Percentiles rank a stretch among this genome's conserved stretches.
Evolutionary conservation across 2,113 vertebrate genomes (phyloP).

Genomic region (Elachura formosa): DNA sequence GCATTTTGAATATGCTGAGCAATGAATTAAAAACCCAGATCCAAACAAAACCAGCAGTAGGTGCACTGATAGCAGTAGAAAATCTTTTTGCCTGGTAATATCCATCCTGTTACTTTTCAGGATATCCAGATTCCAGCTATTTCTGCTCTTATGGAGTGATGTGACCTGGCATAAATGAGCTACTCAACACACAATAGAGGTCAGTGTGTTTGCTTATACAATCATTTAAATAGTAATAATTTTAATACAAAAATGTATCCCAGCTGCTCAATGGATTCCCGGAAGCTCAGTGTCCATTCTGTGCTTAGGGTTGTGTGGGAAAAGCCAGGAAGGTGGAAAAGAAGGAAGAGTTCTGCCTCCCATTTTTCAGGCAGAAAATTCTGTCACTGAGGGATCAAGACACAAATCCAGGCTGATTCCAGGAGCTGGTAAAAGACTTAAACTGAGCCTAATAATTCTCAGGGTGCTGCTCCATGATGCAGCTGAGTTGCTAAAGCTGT

Average conservation of each 20-base stretch:
- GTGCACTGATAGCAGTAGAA: not conserved
- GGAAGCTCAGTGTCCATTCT: not conserved
- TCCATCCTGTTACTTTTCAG: not conserved
- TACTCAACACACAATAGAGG: not conserved
- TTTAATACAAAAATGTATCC: not conserved
- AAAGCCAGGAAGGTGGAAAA: not conserved
- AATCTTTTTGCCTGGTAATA: not conserved
- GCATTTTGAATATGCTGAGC: not conserved
- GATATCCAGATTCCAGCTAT: not conserved
- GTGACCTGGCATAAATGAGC: not conserved
- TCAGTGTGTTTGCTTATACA: not conserved
- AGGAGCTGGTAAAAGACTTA: not conserved
- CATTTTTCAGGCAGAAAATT: not conserved
- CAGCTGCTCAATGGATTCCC: not conserved
- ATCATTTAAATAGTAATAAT: not conserved
- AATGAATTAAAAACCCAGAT: not conserved
- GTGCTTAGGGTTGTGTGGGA: not conserved
- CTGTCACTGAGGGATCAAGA: not conserved
- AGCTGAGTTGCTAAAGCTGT: not conserved
- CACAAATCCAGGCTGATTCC: not conserved
- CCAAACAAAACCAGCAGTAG: not conserved
- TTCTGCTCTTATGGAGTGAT: not conserved
- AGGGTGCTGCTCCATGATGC: not conserved
- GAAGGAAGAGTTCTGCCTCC: not conserved
- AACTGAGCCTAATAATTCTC: not conserved